A percentile compares a stretch with the other conserved stretches of the same genome.
phyloP scores from a whole-genome alignment of 1,140 invertebrate species.

The Elymnias hypermnestra region DNA sequence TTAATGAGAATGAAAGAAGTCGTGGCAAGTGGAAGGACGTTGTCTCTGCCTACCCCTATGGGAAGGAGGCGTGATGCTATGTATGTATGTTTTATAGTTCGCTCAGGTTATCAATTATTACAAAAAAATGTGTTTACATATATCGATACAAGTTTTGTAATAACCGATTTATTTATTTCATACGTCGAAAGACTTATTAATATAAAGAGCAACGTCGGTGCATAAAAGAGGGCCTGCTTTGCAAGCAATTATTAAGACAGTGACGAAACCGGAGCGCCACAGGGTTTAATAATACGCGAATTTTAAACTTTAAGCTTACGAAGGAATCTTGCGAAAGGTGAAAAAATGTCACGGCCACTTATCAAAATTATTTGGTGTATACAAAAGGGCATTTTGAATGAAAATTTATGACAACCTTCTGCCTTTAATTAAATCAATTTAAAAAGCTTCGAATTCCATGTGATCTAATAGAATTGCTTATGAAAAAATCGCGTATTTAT shows the following conservation, averaged over 20 bases:
- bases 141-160: conserved; percentile 4
- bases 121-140: no score
- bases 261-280: conserved; percentile 42
- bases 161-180: conserved; percentile 11
- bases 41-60: no score
- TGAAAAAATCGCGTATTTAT: no score
- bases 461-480: no score
- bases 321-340: conserved; percentile 38
- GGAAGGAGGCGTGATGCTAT: no score
- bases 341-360: conserved; percentile 51
- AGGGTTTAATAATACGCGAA: conserved; percentile 35
- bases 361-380: conserved; percentile 28
- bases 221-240: conserved; percentile 22
- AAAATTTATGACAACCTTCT: conserved; percentile 1
- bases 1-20: no score
- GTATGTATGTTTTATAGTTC: no score
- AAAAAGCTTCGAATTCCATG: no score
- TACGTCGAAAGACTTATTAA: conserved; percentile 13
- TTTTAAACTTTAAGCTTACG: conserved; percentile 47
- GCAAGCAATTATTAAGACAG: conserved; percentile 26
- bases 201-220: conserved; percentile 11
- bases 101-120: no score
- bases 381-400: conserved; percentile 36
- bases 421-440: no score
- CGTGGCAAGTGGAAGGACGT: no score